These are phyloP conservation scores for Pandemis cinnamomeana DNA, from an alignment of 2,888 invertebrate genomes.

Conservation along the genomic window DNA sequence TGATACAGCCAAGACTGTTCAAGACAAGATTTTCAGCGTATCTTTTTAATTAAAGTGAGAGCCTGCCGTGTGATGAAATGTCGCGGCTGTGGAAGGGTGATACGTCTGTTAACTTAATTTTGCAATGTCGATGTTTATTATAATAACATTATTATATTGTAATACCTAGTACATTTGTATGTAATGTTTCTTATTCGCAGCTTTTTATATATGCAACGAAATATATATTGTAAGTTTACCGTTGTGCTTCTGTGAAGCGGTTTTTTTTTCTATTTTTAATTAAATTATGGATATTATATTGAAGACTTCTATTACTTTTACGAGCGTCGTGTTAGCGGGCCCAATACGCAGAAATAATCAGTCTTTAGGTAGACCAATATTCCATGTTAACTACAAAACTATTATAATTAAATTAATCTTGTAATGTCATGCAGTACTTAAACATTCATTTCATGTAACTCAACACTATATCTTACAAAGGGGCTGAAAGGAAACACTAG, in stretches of 20 bases:
- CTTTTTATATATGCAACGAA: conserved; percentile 74
- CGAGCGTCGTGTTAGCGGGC: background rate
- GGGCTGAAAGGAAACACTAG: background rate
- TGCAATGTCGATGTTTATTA: conserved; percentile 51
- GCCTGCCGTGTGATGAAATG: too few species aligned
- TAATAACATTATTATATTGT: conserved; percentile 5
- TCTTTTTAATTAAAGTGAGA: too few species aligned
- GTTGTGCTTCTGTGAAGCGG: conserved; percentile 60
- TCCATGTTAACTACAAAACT: background rate
- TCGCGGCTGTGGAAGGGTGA: background rate
- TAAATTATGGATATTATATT: background rate
- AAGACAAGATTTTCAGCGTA: too few species aligned
- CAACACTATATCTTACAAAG: background rate
- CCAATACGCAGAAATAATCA: background rate
- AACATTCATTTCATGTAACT: background rate
- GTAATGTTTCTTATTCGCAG: conserved; percentile 54
- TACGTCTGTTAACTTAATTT: conserved; percentile 20
- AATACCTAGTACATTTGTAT: conserved; percentile 41
- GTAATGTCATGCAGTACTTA: background rate
- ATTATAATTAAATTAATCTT: background rate
- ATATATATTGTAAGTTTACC: conserved; percentile 52
- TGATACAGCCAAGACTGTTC: too few species aligned
- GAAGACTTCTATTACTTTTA: background rate
- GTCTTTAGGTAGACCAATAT: background rate
- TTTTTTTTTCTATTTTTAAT: conserved; percentile 5